Evolutionary conservation across 2,113 vertebrate genomes (phyloP), one percentile per base, ranked within the genome.

Genomic region (Pachyramphus minor): DNA sequence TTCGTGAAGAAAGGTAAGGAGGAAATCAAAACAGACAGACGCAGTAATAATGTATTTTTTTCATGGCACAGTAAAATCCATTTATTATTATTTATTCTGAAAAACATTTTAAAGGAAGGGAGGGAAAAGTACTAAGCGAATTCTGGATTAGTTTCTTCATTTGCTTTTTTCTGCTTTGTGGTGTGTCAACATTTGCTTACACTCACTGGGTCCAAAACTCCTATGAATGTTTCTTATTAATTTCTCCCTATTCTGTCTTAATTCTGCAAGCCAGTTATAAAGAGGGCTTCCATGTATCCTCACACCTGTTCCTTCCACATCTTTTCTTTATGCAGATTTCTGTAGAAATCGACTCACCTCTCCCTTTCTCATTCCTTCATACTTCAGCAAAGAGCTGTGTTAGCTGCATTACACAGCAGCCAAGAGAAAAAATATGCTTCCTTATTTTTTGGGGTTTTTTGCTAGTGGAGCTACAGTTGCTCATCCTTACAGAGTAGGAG

Each of bases 1-100:
- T 98, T 98, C 13, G 96, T 99, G 27, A 98, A 98, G 90, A 98
- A 98, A 89, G 99, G 99, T 99, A 98, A 97, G 97, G 42, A 84
- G 23, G 27, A 81, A 67, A 62, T 77, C 2, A 16, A 22, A 82
- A 84, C 23, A 5, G 42, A 16, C 5, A 35, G 47, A 50, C 17
- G 11, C 9, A 37, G 17, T 52, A 11, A 2, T 50, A 31, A 15
- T 11, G 14, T 35, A 6, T 50, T 27, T 73, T 63, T 85, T 44
- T 42, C 4, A 5, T 62, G 30, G 41, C 25, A 71, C 19, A 44
- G 22, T 47, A 64, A 58, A 56, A 25, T n/a, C 14, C 3, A 15
- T 37, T 71, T 67, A 27, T 41, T 49, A 4, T 59, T 91, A 14
- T 55, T 75, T 87, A 22, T 76, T 80, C 11, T 75, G 44, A 41